Conservation (phyloP, 2,888 invertebrate genomes). For the Melinaea marsaeus region DNA sequence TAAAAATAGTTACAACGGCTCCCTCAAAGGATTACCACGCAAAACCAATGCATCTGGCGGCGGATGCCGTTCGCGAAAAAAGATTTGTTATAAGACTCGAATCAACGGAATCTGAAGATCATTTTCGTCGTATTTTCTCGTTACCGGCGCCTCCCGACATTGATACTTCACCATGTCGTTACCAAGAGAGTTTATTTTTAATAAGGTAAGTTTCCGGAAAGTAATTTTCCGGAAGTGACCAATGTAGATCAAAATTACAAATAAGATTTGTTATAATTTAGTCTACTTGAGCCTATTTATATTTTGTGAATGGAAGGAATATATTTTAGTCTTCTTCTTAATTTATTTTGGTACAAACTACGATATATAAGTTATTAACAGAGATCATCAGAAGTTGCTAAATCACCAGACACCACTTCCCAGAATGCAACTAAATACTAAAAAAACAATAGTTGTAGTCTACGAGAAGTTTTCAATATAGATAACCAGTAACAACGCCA, state of each 20-base stretch:
- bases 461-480: no score
- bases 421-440: no score
- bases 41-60: conserved; percentile 68
- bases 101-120: conserved; percentile 69
- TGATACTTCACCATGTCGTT: conserved; percentile 69
- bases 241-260: not conserved
- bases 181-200: conserved; percentile 79
- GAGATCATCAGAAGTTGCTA: no score
- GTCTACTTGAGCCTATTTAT: no score
- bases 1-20: conserved; percentile 60
- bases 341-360: no score
- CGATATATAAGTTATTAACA: no score
- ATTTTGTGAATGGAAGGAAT: no score
- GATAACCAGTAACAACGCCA: no score
- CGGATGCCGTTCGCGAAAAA: conserved; percentile 49
- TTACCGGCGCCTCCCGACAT: conserved; percentile 65
- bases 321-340: no score
- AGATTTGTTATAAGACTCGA: conserved; percentile 48
- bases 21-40: conserved; percentile 37
- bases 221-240: not conserved
- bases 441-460: no score
- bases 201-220: conserved; percentile 64
- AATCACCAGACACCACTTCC: no score
- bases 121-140: conserved; percentile 46
- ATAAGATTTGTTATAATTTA: not conserved